Percentiles rank a stretch among this genome's conserved stretches.
These are phyloP conservation scores for Sebastes goodei DNA, from an alignment of 2,797 vertebrate genomes.

Conservation along the genomic window DNA sequence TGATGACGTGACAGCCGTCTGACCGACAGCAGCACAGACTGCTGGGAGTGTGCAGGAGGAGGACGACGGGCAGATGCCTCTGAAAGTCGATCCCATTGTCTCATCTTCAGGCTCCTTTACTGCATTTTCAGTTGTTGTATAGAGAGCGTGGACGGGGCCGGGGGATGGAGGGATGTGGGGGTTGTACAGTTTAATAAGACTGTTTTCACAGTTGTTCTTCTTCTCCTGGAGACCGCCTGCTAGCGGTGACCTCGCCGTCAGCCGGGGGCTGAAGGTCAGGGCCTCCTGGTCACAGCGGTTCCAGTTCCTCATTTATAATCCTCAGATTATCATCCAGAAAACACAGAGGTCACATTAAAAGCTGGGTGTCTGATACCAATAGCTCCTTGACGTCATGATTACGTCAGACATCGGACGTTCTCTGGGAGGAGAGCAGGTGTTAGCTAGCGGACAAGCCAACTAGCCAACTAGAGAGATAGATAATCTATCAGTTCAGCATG, in stretches of 20 bases:
- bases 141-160: background rate
- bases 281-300: background rate
- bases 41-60: background rate
- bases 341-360: background rate
- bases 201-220: constrained; percentile 71
- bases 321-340: background rate
- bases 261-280: constrained; percentile 7
- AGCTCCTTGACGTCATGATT: too few relatives aligned
- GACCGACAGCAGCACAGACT: constrained; percentile 30
- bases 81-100: constrained; percentile 67
- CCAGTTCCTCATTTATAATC: background rate
- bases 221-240: constrained; percentile 9
- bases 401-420: too few relatives aligned
- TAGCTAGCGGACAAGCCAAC: too few relatives aligned
- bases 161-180: accelerated
- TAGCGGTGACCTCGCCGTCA: background rate
- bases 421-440: too few relatives aligned
- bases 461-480: too few relatives aligned
- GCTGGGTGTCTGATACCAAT: background rate
- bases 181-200: constrained; percentile 19
- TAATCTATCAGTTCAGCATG: too few relatives aligned
- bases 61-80: constrained; percentile 11
- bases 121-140: constrained; percentile 49
- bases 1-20: constrained; percentile 34
- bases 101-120: constrained; percentile 37